Evolutionary conservation across 2,113 vertebrate species (phyloP).

Genomic region (Forbesichthys papilliferus): DNA sequence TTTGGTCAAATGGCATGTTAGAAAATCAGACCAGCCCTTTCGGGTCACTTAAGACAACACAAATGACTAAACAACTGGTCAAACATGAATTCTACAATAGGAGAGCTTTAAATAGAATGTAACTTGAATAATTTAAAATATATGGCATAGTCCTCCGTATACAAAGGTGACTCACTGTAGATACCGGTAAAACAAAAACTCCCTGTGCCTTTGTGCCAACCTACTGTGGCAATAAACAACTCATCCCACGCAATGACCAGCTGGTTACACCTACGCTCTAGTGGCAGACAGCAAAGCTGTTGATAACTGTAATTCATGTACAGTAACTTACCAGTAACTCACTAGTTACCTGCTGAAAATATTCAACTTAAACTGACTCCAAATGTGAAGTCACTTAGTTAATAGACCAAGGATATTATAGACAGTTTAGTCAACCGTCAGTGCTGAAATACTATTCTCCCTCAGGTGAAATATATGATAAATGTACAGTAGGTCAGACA

Average conservation of each 20-base stretch:
- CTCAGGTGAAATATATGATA: slow-evolving; percentile 3
- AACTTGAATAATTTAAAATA: not conserved
- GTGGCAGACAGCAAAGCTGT: slow-evolving; percentile 64
- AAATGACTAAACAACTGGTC: no score
- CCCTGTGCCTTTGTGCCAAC: slow-evolving; percentile 53
- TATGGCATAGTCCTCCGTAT: slow-evolving; percentile 17
- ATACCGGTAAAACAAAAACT: slow-evolving; percentile 43
- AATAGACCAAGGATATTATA: not conserved
- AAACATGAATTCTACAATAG: not conserved
- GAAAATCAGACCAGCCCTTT: no score
- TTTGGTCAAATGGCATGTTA: no score
- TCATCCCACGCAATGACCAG: slow-evolving; percentile 73
- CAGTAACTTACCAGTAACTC: no score
- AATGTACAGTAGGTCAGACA: slow-evolving; percentile 40
- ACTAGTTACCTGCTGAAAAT: not conserved
- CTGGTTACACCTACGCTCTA: slow-evolving; percentile 74
- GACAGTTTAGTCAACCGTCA: not conserved
- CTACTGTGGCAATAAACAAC: slow-evolving; percentile 68
- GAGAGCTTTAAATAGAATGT: slow-evolving; percentile 5
- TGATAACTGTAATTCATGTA: slow-evolving; percentile 37
- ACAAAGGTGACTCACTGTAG: slow-evolving; percentile 40
- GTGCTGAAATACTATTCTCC: not conserved
- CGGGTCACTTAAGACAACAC: no score
- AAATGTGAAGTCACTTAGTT: not conserved
- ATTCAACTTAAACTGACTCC: not conserved